Percentiles rank a stretch among this genome's conserved stretches.
Conservation (phyloP, 2,113 vertebrate species). For the Nothoprocta perdicaria region DNA sequence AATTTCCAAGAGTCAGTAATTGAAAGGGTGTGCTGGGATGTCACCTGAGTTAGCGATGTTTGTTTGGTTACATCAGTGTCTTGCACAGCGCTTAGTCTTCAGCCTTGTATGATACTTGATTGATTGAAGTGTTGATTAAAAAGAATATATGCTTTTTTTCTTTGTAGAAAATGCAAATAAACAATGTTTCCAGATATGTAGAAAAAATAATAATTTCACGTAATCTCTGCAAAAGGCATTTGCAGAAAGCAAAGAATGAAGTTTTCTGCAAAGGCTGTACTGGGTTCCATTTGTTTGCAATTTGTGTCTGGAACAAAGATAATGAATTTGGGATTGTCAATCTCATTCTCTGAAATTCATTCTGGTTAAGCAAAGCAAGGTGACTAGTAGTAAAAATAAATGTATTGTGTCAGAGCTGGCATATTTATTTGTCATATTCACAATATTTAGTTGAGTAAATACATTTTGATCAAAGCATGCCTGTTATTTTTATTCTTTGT, state of each 20-base stretch:
- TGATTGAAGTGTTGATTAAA: background rate
- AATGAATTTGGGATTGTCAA: background rate
- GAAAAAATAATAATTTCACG: background rate
- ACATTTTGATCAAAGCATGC: background rate
- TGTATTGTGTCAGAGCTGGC: no score
- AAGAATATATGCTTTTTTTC: background rate
- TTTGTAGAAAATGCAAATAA: background rate
- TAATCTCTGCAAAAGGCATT: background rate
- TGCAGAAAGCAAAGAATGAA: background rate
- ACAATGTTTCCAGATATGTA: background rate
- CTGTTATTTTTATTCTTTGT: background rate
- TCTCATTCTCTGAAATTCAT: background rate
- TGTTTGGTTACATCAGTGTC: background rate
- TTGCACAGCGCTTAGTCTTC: background rate
- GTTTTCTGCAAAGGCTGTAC: background rate
- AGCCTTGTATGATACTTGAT: background rate
- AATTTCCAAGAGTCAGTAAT: background rate
- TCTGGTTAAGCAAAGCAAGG: background rate
- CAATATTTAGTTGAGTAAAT: background rate
- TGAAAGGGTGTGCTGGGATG: background rate
- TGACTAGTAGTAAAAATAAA: background rate
- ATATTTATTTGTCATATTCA: background rate
- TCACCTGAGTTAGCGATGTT: background rate
- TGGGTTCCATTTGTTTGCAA: background rate
- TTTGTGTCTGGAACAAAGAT: background rate